Conservation (phyloP, 1,140 invertebrate genomes). For the Riptortus pedestris region DNA sequence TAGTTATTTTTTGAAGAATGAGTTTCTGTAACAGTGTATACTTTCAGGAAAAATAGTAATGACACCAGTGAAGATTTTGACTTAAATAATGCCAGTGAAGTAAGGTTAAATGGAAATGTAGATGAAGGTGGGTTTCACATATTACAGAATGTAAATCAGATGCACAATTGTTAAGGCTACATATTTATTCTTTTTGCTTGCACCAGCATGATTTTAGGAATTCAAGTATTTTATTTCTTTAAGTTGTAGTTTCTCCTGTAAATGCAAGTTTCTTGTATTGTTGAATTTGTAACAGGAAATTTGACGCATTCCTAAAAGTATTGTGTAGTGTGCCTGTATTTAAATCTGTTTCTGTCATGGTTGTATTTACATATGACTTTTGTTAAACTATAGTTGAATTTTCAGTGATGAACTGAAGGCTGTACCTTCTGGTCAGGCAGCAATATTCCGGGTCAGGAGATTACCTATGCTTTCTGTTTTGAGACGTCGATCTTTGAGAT, state of each 20-base stretch:
- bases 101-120: constrained; percentile 11
- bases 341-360: too few relatives aligned
- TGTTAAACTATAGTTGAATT: constrained; percentile 1
- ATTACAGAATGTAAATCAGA: not conserved
- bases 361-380: not conserved
- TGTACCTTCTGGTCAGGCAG: not conserved
- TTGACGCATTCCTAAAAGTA: too few relatives aligned
- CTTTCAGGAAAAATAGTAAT: constrained; percentile 22
- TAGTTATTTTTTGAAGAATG: not conserved
- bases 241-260: too few relatives aligned
- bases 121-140: constrained; percentile 15
- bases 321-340: too few relatives aligned
- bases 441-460: not conserved
- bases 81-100: not conserved
- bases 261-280: too few relatives aligned
- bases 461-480: not conserved
- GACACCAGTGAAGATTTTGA: constrained; percentile 1
- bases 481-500: not conserved
- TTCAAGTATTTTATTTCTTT: not conserved
- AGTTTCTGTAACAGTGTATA: constrained; percentile 17
- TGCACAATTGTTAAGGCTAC: not conserved
- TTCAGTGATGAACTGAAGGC: constrained; percentile 10
- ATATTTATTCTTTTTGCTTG: not conserved
- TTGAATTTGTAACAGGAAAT: too few relatives aligned
- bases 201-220: not conserved